Evolutionary conservation across 2,888 invertebrate genomes (phyloP).

Genomic region (Agrochola macilenta): DNA sequence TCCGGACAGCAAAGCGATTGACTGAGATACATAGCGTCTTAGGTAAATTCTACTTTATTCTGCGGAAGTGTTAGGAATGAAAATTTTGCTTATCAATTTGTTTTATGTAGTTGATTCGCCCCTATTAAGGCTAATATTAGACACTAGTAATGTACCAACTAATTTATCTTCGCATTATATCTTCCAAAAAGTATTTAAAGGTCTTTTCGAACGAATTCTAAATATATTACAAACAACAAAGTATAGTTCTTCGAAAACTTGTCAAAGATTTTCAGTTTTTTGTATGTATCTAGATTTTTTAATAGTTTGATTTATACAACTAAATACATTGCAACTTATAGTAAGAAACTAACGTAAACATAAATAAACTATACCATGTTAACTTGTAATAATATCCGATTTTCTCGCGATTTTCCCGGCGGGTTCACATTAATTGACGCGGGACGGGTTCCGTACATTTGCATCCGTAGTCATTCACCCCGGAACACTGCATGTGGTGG

Average conservation of each 20-base stretch:
- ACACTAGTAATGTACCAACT: too few species aligned
- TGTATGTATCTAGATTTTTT: too few species aligned
- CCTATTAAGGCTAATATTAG: not conserved
- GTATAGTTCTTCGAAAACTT: too few species aligned
- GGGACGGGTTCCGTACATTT: constrained; percentile 79
- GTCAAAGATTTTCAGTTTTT: too few species aligned
- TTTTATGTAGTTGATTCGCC: not conserved
- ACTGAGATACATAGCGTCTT: constrained; percentile 63
- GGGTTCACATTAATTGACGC: constrained; percentile 73
- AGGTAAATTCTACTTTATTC: constrained; percentile 59
- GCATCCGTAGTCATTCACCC: constrained; percentile 82
- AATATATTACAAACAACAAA: too few species aligned
- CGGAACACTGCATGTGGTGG: constrained; percentile 61
- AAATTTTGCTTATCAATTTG: constrained; percentile 39
- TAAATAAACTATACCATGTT: constrained; percentile 32
- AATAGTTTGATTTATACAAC: not conserved
- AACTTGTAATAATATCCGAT: constrained; percentile 58
- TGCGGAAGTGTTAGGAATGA: constrained; percentile 38
- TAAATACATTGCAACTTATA: constrained; percentile 2
- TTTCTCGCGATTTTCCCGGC: constrained; percentile 70
- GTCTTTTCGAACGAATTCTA: too few species aligned
- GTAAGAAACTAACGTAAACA: not conserved
- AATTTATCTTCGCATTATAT: too few species aligned
- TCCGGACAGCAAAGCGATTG: constrained; percentile 58
- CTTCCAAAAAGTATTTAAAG: too few species aligned